Conservation (phyloP, 1,140 invertebrate genomes). For the Nomia melanderi region DNA sequence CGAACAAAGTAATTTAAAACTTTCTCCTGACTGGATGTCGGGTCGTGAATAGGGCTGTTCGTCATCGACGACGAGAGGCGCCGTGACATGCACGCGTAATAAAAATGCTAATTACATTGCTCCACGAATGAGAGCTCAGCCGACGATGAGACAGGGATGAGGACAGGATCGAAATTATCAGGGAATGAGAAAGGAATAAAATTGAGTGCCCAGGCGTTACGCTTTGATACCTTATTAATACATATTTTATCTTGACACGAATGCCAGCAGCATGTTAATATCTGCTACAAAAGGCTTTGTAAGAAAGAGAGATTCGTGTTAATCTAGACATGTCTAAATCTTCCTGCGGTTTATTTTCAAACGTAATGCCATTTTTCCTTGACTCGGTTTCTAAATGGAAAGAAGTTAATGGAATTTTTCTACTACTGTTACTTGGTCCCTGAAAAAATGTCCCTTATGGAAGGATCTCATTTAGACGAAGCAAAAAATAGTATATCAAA, state of each 20-base stretch:
- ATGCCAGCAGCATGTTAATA: background rate
- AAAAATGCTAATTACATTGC: slow-evolving; percentile 64
- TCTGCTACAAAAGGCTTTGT: too few species aligned
- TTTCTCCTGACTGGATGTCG: slow-evolving; percentile 48
- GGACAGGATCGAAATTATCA: slow-evolving; percentile 10
- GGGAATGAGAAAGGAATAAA: slow-evolving; percentile 27
- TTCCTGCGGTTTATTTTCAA: too few species aligned
- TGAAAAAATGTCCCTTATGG: too few species aligned
- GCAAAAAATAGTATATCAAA: too few species aligned
- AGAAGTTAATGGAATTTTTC: too few species aligned
- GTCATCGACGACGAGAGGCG: slow-evolving; percentile 29
- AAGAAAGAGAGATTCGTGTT: too few species aligned
- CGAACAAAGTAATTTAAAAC: slow-evolving; percentile 63
- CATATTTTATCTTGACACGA: background rate
- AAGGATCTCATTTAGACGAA: too few species aligned
- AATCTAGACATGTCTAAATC: too few species aligned
- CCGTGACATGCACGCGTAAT: slow-evolving; percentile 48
- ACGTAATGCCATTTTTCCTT: too few species aligned
- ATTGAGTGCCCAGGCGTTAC: background rate
- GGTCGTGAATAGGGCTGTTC: slow-evolving; percentile 45
- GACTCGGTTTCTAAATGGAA: too few species aligned
- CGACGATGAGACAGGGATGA: background rate
- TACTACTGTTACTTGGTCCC: too few species aligned
- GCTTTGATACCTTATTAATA: background rate
- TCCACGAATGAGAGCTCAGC: slow-evolving; percentile 6